phyloP scores from a whole-genome alignment of 1,140 invertebrate species.

The Bombus ignitus region DNA sequence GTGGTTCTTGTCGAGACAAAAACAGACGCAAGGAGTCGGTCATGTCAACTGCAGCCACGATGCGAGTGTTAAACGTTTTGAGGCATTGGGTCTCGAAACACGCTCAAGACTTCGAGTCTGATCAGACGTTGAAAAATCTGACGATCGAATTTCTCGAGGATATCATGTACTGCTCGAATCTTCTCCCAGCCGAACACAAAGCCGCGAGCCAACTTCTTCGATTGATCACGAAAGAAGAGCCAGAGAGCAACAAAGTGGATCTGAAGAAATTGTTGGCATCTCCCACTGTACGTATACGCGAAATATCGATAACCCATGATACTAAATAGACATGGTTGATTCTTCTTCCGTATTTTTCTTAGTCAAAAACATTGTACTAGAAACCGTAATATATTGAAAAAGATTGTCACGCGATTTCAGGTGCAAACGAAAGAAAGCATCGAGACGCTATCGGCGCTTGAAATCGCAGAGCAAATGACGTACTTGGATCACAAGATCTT shows the following conservation, averaged over 20 bases:
- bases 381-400: background rate
- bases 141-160: conserved; percentile 95
- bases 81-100: conserved; percentile 89
- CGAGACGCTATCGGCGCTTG: conserved; percentile 93
- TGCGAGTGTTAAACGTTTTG: conserved; percentile 95
- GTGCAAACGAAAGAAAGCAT: conserved; percentile 91
- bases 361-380: background rate
- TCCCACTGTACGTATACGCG: conserved; percentile 85
- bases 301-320: background rate
- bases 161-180: conserved; percentile 91
- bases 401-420: conserved; percentile 80
- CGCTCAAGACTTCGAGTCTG: conserved; percentile 92
- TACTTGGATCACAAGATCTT: conserved; percentile 97
- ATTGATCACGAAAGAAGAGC: conserved; percentile 90
- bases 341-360: background rate
- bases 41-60: conserved; percentile 95
- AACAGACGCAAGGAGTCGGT: conserved; percentile 90
- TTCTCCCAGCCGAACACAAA: conserved; percentile 95
- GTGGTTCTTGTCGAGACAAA: conserved; percentile 77
- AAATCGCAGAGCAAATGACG: conserved; percentile 97
- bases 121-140: conserved; percentile 88
- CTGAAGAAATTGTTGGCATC: conserved; percentile 88
- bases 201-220: conserved; percentile 92
- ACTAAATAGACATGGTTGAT: background rate
- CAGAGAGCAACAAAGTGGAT: conserved; percentile 85